Conservation (phyloP, 2,797 vertebrate genomes). For the Melanitta fusca region DNA sequence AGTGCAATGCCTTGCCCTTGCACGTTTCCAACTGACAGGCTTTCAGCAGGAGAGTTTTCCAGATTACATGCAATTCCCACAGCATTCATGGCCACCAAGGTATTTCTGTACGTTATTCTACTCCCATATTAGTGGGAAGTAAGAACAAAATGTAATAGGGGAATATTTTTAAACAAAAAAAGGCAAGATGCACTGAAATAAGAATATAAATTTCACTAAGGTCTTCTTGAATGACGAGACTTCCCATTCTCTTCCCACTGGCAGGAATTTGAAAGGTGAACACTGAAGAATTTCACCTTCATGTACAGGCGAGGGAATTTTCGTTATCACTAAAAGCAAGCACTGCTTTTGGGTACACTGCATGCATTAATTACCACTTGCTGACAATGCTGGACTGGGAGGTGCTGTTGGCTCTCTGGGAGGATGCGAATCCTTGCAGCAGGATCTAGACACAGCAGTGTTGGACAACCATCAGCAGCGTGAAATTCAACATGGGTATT, state of each 20-base stretch:
- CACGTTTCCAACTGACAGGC: rapidly evolving
- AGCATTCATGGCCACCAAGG: neutral
- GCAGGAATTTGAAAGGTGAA: neutral
- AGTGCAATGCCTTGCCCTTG: neutral
- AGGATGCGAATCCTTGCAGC: neutral
- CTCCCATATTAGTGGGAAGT: rapidly evolving
- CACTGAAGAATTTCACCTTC: neutral
- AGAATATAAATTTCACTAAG: neutral
- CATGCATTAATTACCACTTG: neutral
- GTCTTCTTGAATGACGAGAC: neutral
- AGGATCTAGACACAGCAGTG: neutral
- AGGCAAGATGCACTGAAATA: neutral
- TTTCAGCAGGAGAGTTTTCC: rapidly evolving
- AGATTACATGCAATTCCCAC: rapidly evolving
- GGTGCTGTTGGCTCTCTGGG: neutral
- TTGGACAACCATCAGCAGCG: neutral
- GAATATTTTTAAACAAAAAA: neutral
- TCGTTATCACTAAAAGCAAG: neutral
- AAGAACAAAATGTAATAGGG: neutral
- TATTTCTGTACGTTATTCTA: neutral
- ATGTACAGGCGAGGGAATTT: neutral
- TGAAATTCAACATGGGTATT: neutral
- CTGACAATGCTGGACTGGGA: neutral
- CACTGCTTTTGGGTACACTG: neutral
- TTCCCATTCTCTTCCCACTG: neutral